A percentile compares a stretch with the other conserved stretches of the same genome.
These are phyloP conservation scores for Leuciscus idus DNA, from an alignment of 2,113 vertebrate genomes.

Conservation along the genomic window DNA sequence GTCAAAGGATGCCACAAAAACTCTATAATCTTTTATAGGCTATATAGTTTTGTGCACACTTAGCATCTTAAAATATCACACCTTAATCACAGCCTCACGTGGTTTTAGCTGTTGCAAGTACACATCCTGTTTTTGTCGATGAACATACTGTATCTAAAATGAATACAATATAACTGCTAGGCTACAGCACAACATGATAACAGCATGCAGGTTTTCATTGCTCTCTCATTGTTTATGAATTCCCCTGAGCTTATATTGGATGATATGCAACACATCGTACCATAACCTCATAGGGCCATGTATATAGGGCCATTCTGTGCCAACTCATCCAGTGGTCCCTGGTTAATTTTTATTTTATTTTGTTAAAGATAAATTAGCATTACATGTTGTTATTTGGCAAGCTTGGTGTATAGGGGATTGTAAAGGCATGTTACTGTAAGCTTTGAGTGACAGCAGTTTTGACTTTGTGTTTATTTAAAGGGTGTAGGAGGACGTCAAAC, in stretches of 20 bases:
- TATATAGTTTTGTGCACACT: no score
- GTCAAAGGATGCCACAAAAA: no score
- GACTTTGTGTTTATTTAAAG: slow-evolving; percentile 2
- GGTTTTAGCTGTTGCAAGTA: background rate
- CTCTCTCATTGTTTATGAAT: background rate
- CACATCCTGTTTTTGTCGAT: background rate
- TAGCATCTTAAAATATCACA: no score
- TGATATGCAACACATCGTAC: background rate
- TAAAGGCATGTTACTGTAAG: background rate
- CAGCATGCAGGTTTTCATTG: background rate
- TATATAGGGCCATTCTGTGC: no score
- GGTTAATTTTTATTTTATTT: no score
- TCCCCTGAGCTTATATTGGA: background rate
- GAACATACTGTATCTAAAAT: no score
- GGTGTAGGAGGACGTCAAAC: background rate
- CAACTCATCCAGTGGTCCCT: no score
- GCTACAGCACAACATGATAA: no score
- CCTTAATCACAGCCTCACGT: no score
- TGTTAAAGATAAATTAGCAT: background rate
- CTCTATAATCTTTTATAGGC: no score
- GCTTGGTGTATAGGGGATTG: background rate
- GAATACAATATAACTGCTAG: no score
- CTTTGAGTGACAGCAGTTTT: background rate
- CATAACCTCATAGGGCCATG: background rate
- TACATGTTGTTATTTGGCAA: background rate